Percentiles rank a stretch among this genome's conserved stretches.
These are phyloP conservation scores for Argya squamiceps DNA, from an alignment of 2,797 vertebrate genomes.

Conservation along the genomic window DNA sequence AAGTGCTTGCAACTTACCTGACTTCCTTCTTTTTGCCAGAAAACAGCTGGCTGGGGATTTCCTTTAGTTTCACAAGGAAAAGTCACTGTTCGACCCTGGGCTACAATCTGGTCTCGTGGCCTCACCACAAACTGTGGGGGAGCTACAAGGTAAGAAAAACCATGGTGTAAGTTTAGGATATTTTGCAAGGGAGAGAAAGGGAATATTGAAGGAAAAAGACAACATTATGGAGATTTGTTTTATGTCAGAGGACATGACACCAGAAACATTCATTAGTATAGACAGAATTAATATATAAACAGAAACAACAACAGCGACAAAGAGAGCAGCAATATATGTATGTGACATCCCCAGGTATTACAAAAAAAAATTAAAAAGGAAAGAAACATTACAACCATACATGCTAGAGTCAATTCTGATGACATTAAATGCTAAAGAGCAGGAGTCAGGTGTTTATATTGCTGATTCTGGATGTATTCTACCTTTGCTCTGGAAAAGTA, in stretches of 20 bases:
- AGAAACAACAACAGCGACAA: conserved; percentile 26
- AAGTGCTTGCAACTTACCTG: conserved; percentile 83
- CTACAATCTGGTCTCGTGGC: conserved; percentile 96
- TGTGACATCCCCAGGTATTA: neutral
- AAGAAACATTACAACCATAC: neutral
- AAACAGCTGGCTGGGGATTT: conserved; percentile 97
- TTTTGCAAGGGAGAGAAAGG: neutral
- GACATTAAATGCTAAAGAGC: neutral
- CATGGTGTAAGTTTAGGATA: conserved; percentile 26
- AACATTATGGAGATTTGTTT: neutral
- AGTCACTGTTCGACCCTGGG: conserved; percentile 92
- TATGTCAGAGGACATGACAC: conserved; percentile 19
- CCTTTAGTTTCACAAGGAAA: conserved; percentile 98
- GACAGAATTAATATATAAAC: conserved; percentile 50
- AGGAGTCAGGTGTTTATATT: neutral
- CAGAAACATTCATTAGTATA: conserved; percentile 48
- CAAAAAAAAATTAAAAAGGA: neutral
- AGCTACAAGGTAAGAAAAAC: conserved; percentile 81
- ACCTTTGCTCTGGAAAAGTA: neutral
- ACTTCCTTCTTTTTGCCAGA: conserved; percentile 99
- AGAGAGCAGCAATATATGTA: conserved; percentile 11
- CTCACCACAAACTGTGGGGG: conserved; percentile 98
- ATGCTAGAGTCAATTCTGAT: conserved; percentile 8
- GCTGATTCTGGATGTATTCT: neutral
- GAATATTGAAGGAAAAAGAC: conserved; percentile 27